phyloP scores from a whole-genome alignment of 2,113 vertebrate genomes.

The Hydropotes inermis region DNA sequence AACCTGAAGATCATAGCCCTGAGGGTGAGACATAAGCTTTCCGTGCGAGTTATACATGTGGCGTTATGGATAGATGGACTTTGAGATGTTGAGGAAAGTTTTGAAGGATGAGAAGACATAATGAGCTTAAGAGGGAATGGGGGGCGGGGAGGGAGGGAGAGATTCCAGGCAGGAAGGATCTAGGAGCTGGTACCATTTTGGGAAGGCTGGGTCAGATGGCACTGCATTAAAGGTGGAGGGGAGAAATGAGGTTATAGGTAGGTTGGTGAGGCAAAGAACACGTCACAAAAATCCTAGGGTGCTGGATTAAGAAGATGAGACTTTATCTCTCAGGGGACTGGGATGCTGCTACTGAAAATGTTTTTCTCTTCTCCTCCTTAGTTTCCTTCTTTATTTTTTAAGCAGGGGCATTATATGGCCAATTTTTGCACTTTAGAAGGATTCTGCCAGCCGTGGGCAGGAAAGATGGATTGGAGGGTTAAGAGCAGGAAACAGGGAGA shows the following conservation, averaged over 20 bases:
- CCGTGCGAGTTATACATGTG: neutral
- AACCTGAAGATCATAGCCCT: neutral
- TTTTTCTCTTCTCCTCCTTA: neutral
- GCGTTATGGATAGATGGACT: neutral
- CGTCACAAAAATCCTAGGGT: neutral
- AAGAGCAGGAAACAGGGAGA: neutral
- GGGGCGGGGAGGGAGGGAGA: neutral
- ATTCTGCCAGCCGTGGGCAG: neutral
- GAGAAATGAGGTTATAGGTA: neutral
- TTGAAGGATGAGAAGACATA: neutral
- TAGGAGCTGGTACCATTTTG: neutral
- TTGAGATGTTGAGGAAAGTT: neutral
- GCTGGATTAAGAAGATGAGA: neutral
- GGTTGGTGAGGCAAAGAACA: neutral
- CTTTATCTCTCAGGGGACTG: neutral
- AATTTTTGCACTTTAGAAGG: neutral
- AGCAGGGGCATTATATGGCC: neutral
- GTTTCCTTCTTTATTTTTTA: neutral
- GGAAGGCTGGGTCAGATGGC: neutral
- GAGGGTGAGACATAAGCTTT: neutral
- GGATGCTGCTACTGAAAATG: neutral
- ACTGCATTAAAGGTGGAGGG: neutral
- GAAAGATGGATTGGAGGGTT: neutral
- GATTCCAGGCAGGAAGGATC: neutral
- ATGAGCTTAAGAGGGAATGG: neutral